These are phyloP conservation scores for Drosophila grimshawi DNA, from an alignment of 1,140 invertebrate species.

Conservation along the genomic window DNA sequence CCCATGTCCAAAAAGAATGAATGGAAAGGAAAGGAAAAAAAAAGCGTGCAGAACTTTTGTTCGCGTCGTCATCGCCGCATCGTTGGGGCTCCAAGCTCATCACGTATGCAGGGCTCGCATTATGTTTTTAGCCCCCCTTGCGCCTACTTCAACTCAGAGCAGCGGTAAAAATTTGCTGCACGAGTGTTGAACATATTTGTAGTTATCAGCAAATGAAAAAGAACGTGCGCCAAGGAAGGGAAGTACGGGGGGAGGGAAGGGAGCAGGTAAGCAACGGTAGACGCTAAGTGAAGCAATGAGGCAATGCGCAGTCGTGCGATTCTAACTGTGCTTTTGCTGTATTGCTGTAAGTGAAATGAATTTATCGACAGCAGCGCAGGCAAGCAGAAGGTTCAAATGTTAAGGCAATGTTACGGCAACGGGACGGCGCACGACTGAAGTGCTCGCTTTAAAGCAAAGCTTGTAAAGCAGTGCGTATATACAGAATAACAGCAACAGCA, in stretches of 20 bases:
- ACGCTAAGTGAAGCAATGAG: conserved; percentile 4
- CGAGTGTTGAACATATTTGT: conserved; percentile 81
- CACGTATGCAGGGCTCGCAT: conserved; percentile 64
- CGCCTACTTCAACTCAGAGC: conserved; percentile 13
- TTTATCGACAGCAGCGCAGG: conserved; percentile 45
- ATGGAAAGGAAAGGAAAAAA: conserved; percentile 8
- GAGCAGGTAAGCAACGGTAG: conserved; percentile 1
- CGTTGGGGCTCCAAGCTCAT: conserved; percentile 54
- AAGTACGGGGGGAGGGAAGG: not conserved
- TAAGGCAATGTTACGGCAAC: conserved; percentile 41
- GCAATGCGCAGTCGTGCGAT: conserved; percentile 68
- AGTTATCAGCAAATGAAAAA: conserved; percentile 83
- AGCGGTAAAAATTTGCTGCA: conserved; percentile 80
- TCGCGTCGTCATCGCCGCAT: conserved; percentile 22
- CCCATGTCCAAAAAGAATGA: not conserved
- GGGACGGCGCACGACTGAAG: not conserved
- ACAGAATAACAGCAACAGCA: not conserved
- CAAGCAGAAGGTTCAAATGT: conserved; percentile 25
- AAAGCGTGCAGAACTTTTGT: conserved; percentile 61
- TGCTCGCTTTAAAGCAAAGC: conserved; percentile 16
- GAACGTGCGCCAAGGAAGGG: conserved; percentile 57
- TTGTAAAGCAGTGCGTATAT: conserved; percentile 12
- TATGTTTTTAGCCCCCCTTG: conserved; percentile 17
- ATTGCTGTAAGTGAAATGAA: conserved; percentile 67
- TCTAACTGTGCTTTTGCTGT: conserved; percentile 66